Percentiles rank a stretch among this genome's conserved stretches.
Conservation (phyloP, 2,888 invertebrate species). For the Labia minor region DNA sequence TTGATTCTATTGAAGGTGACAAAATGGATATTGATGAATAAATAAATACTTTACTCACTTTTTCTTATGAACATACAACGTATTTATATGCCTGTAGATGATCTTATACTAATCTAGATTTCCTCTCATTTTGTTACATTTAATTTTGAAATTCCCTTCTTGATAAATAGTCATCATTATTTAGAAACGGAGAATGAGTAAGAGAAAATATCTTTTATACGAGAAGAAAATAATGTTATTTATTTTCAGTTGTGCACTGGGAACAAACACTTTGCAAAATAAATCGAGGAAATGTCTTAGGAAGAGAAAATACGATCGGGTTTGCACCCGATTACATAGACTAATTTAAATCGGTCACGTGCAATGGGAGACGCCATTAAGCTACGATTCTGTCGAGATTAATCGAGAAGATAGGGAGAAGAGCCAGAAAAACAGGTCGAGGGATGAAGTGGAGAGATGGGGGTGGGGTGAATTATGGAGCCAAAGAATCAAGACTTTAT, state of each 20-base stretch:
- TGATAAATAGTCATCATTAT: neutral
- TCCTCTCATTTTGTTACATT: no score
- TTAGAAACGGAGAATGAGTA: neutral
- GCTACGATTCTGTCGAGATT: neutral
- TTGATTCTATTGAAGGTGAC: neutral
- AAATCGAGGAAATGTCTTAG: slow-evolving; percentile 1
- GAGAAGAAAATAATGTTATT: neutral
- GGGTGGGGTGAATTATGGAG: neutral
- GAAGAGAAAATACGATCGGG: slow-evolving; percentile 6
- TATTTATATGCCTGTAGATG: no score
- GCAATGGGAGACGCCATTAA: slow-evolving; percentile 13
- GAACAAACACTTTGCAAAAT: neutral
- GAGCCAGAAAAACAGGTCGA: neutral
- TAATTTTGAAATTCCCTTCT: no score
- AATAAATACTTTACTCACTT: no score
- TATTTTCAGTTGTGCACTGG: neutral
- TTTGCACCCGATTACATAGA: neutral
- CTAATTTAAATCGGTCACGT: slow-evolving; percentile 13
- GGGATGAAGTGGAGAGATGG: neutral
- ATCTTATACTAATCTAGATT: no score
- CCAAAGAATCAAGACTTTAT: neutral
- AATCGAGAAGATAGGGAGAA: slow-evolving; percentile 1
- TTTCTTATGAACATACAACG: no score
- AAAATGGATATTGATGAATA: no score
- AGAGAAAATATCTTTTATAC: neutral